phyloP scores from a whole-genome alignment of 2,888 invertebrate genomes.

The Aspidiotus rigidus region DNA sequence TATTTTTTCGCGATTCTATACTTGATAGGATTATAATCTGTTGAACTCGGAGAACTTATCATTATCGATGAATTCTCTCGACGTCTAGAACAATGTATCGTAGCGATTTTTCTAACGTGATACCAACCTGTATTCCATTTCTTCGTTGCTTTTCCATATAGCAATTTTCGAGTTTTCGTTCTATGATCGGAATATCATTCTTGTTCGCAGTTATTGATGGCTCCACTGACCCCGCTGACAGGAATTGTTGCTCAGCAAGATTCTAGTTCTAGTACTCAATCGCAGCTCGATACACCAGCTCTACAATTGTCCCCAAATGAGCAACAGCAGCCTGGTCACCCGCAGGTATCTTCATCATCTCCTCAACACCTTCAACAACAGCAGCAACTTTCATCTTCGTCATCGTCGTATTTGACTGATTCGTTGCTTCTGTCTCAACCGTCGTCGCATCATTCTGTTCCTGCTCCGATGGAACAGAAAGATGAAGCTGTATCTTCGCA shows the following conservation, averaged over 20 bases:
- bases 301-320: constrained; percentile 26
- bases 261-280: constrained; percentile 32
- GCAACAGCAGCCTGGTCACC: constrained; percentile 16
- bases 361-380: constrained; percentile 15
- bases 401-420: constrained; percentile 26
- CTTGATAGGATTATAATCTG: neutral
- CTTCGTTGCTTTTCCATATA: neutral
- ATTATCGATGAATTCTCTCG: too few species aligned
- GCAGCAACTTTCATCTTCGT: constrained; percentile 15
- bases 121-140: too few species aligned
- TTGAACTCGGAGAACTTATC: neutral
- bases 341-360: constrained; percentile 24
- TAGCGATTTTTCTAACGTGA: too few species aligned
- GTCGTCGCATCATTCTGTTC: constrained; percentile 23
- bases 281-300: constrained; percentile 28
- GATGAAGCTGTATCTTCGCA: constrained; percentile 26
- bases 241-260: constrained; percentile 31
- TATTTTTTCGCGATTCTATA: neutral
- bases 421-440: constrained; percentile 25
- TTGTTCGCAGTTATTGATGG: constrained; percentile 26
- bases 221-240: constrained; percentile 29
- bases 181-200: neutral
- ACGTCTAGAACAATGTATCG: too few species aligned
- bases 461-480: constrained; percentile 25
- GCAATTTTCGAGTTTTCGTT: neutral